Percentiles rank a stretch among this genome's conserved stretches.
Conservation (phyloP, 2,888 invertebrate species). For the Agriopis aurantiaria region DNA sequence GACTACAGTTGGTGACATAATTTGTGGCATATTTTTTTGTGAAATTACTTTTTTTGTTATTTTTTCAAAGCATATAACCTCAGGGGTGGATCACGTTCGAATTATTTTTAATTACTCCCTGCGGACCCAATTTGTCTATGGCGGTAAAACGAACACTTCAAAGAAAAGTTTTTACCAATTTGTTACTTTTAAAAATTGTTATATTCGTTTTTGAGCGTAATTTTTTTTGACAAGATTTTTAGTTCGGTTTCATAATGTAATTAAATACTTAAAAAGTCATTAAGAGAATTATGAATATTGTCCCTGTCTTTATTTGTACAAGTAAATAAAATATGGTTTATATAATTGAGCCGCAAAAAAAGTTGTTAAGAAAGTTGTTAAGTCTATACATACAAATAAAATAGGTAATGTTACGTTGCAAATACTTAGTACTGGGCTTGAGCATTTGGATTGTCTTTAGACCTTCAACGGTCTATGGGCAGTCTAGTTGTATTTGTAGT, state of each 20-base stretch:
- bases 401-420: too few relatives aligned
- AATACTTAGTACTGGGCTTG: too few relatives aligned
- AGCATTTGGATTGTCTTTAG: too few relatives aligned
- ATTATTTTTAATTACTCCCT: conserved; percentile 60
- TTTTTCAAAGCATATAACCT: conserved; percentile 18
- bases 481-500: too few relatives aligned
- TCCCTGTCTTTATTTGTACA: too few relatives aligned
- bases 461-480: too few relatives aligned
- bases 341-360: too few relatives aligned
- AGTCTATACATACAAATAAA: too few relatives aligned
- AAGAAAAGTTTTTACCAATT: conserved; percentile 38
- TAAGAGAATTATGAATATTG: not conserved
- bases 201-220: conserved; percentile 1
- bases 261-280: not conserved
- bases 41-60: not conserved
- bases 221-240: not conserved
- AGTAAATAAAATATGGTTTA: too few relatives aligned
- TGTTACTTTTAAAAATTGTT: conserved; percentile 3
- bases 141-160: conserved; percentile 54
- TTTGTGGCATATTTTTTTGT: not conserved
- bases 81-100: conserved; percentile 18
- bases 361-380: too few relatives aligned
- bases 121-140: conserved; percentile 45
- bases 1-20: not conserved
- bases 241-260: not conserved